Conservation (phyloP, 2,113 vertebrate species). For the Morone chrysops region DNA sequence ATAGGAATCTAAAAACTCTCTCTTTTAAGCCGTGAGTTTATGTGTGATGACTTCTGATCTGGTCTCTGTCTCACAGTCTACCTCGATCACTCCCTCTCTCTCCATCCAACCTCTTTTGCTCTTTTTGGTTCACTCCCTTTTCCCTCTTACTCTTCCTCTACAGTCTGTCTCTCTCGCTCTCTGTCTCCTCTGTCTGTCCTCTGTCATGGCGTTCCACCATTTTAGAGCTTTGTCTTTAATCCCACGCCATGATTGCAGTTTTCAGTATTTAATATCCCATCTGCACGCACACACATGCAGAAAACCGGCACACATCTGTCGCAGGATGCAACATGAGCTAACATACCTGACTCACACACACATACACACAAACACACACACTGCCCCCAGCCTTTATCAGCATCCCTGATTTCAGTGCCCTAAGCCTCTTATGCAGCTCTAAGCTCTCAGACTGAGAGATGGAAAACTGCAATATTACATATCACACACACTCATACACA, state of each 20-base stretch:
- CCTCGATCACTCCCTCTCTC: neutral
- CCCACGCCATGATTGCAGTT: constrained; percentile 78
- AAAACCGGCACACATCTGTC: constrained; percentile 60
- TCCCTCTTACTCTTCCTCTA: neutral
- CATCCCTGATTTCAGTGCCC: constrained; percentile 76
- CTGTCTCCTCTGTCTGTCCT: constrained; percentile 54
- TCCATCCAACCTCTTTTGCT: neutral
- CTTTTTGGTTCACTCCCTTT: neutral
- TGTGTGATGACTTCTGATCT: neutral
- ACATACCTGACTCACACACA: constrained; percentile 45
- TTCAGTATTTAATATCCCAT: constrained; percentile 79
- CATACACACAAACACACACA: constrained; percentile 15
- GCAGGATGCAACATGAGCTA: constrained; percentile 41
- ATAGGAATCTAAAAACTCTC: neutral
- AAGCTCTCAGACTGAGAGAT: constrained; percentile 80
- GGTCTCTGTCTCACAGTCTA: neutral
- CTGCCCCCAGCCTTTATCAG: constrained; percentile 69
- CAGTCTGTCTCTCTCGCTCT: constrained; percentile 11
- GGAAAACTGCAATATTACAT: constrained; percentile 76
- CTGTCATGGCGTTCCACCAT: constrained; percentile 68
- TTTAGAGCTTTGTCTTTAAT: constrained; percentile 83
- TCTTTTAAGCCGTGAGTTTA: neutral
- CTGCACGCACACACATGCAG: constrained; percentile 19
- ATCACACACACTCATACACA: constrained; percentile 26
- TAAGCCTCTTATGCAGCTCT: constrained; percentile 84